Evolutionary conservation across 1,140 invertebrate species (phyloP).

Genomic region (Pseudomyrmex sp.): DNA sequence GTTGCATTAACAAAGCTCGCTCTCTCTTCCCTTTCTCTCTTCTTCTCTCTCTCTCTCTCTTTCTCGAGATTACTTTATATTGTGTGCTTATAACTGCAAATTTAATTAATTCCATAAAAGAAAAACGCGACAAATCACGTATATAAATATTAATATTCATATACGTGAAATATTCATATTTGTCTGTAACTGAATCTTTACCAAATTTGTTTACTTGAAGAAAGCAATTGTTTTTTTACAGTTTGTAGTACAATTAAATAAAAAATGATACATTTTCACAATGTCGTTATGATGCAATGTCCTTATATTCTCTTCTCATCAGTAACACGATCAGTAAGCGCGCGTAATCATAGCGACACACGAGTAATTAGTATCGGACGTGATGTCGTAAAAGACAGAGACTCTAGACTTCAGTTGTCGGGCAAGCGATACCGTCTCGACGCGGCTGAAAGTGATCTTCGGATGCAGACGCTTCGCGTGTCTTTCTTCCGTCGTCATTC

Average conservation of each 20-base stretch:
- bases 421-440: slow-evolving; percentile 54
- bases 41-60: too few relatives aligned
- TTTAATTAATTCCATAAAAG: slow-evolving; percentile 44
- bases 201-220: not conserved
- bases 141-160: too few relatives aligned
- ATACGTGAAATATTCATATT: too few relatives aligned
- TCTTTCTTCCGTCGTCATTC: slow-evolving; percentile 48
- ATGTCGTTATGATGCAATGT: not conserved
- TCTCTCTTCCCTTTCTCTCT: not conserved
- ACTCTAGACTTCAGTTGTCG: slow-evolving; percentile 29
- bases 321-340: not conserved
- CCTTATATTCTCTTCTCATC: not conserved
- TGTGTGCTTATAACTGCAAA: not conserved
- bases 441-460: slow-evolving; percentile 55
- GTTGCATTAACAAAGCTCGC: not conserved
- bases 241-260: not conserved
- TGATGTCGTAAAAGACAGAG: slow-evolving; percentile 53
- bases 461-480: slow-evolving; percentile 20
- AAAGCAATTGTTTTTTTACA: not conserved
- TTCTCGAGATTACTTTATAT: not conserved
- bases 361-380: slow-evolving; percentile 36
- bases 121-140: not conserved
- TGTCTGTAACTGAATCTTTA: slow-evolving; percentile 14
- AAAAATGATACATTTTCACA: slow-evolving; percentile 6
- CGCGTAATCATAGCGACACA: slow-evolving; percentile 9